Conservation (phyloP, 2,797 vertebrate genomes). For the Tolypeutes matacus region DNA sequence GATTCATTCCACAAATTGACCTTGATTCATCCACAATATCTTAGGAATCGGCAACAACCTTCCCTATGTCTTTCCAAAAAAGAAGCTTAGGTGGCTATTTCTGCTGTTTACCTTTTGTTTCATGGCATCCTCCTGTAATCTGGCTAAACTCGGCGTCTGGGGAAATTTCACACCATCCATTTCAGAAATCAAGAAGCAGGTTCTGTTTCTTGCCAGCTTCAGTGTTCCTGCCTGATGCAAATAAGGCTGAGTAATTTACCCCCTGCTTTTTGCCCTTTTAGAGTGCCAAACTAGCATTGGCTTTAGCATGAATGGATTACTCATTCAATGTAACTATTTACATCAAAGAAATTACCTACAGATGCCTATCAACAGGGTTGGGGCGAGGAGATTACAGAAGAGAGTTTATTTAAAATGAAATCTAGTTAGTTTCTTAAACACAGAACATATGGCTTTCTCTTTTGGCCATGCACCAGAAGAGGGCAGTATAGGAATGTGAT, state of each 20-base stretch:
- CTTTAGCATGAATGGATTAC: constrained; percentile 31
- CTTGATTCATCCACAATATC: background rate
- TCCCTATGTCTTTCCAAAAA: background rate
- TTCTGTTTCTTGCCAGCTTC: background rate
- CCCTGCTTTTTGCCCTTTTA: background rate
- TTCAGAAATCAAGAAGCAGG: background rate
- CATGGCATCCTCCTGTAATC: background rate
- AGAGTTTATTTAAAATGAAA: constrained; percentile 65
- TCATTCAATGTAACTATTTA: constrained; percentile 32
- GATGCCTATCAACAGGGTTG: background rate
- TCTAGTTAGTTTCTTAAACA: background rate
- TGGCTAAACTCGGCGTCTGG: background rate
- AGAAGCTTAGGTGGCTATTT: background rate
- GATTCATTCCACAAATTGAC: background rate
- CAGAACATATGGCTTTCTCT: background rate
- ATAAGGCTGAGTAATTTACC: constrained; percentile 26
- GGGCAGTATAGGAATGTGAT: constrained; percentile 84
- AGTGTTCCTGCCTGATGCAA: background rate
- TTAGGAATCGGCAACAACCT: background rate
- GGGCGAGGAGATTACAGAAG: background rate
- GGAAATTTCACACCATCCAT: background rate
- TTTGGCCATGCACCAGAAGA: constrained; percentile 64
- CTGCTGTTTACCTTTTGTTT: background rate
- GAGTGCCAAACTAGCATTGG: background rate
- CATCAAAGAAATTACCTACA: constrained; percentile 30